Percentiles rank a stretch among this genome's conserved stretches.
phyloP scores from a whole-genome alignment of 2,113 vertebrate species.

The Leucosticte australis region DNA sequence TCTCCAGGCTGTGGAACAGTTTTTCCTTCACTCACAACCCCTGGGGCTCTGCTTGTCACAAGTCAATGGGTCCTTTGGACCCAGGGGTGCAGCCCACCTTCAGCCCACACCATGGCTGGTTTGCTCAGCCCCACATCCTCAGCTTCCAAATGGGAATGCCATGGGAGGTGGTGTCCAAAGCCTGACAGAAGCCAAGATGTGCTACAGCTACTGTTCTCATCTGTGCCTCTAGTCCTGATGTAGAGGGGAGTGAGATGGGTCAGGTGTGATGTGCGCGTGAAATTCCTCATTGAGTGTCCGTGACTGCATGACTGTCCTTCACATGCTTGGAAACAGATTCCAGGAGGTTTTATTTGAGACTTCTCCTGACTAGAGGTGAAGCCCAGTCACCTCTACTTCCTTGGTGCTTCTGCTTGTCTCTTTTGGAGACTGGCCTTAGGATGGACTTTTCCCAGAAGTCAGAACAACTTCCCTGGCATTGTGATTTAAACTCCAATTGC shows the following conservation, averaged over 20 bases:
- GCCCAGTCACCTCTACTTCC: neutral
- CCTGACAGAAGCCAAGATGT: neutral
- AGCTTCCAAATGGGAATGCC: neutral
- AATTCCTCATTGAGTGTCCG: neutral
- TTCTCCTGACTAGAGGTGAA: neutral
- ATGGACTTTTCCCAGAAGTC: neutral
- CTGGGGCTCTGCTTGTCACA: neutral
- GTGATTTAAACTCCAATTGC: neutral
- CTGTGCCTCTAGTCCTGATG: neutral
- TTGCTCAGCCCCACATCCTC: neutral
- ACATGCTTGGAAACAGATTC: neutral
- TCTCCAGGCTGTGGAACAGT: neutral
- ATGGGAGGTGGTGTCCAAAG: neutral
- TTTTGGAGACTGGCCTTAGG: neutral
- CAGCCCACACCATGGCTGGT: neutral
- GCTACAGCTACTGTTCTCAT: neutral
- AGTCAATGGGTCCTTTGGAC: neutral
- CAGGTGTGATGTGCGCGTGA: neutral
- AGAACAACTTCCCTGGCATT: neutral
- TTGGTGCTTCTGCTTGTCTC: neutral
- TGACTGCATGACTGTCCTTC: neutral
- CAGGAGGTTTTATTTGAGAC: neutral
- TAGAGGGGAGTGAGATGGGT: neutral
- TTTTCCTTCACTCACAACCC: neutral
- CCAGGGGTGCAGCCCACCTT: neutral